A percentile compares a stretch with the other conserved stretches of the same genome.
These are phyloP conservation scores for Corvus cornix DNA, from an alignment of 2,113 vertebrate species.

Conservation along the genomic window DNA sequence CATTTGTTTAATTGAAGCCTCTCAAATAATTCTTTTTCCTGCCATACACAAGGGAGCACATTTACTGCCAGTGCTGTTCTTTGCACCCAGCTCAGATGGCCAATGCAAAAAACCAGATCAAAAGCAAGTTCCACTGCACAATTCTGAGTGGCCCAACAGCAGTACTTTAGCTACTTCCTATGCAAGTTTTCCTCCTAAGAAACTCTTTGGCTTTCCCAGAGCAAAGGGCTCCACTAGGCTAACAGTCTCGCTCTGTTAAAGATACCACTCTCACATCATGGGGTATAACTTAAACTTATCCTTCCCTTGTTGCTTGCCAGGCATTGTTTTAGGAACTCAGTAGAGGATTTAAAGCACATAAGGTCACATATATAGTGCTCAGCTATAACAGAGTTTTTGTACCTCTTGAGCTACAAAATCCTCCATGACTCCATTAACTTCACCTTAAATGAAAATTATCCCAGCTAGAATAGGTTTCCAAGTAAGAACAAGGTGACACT, in stretches of 20 bases:
- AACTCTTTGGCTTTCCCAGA: not conserved
- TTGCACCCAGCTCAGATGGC: not conserved
- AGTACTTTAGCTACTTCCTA: not conserved
- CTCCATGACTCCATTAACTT: not conserved
- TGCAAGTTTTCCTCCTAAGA: not conserved
- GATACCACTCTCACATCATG: not conserved
- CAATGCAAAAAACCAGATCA: not conserved
- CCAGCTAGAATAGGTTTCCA: not conserved
- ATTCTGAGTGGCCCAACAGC: not conserved
- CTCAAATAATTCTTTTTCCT: not conserved
- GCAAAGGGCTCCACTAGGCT: not conserved
- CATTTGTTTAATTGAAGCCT: not conserved
- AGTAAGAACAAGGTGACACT: not conserved
- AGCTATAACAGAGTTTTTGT: not conserved
- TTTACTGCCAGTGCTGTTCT: not conserved
- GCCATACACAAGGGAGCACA: not conserved
- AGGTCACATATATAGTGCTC: not conserved
- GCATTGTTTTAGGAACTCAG: not conserved
- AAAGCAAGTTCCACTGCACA: not conserved
- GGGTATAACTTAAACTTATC: not conserved
- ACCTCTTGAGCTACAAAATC: not conserved
- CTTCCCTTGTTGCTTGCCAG: not conserved
- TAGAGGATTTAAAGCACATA: not conserved
- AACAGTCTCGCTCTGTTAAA: not conserved
- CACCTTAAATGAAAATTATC: not conserved